Evolutionary conservation across 1,140 invertebrate genomes (phyloP), one percentile per base, ranked within the genome.

Genomic region (Drosophila navojoa): DNA sequence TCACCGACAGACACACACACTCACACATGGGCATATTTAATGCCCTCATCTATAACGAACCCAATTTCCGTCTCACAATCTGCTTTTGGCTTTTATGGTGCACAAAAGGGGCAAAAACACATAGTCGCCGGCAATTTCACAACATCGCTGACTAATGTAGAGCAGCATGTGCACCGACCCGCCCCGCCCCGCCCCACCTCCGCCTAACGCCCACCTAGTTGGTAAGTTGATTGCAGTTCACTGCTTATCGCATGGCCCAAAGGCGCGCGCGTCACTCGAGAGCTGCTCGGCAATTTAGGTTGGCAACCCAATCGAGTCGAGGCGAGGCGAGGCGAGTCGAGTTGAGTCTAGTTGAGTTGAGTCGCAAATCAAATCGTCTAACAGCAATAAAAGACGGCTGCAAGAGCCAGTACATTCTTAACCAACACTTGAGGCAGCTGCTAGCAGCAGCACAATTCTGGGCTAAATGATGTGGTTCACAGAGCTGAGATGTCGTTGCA

Each of bases 381-480:
- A 22, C 16, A 11, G 35, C 27, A 38, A 22, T 15, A 6, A 58
- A 47, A 62, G 50, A 22, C 19, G 42, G 63, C 13, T 32, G 49
- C 32, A 16, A 45, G 35, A 44, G 54, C 50, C 64, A 62, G 66
- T 70, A 42, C 49, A 40, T 79, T 68, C 78, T 86, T 86, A 79
- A 79, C 82, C 82, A 86, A 87, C 76, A 79, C 79, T 79, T 67
- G 60, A 76, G 59, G 38, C 45, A 42, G 42, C 38, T 61, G 64
- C 32, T 40, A 57, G 40, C 15, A 59, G 32, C 44, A 44, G 27
- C 2, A 44, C 42, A 63, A 49, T 29, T 63, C 32, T 53, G 38
- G 42, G 35, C 63, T 68, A 53, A 59, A 40, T 47, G 49, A 69
- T 52, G 52, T 32, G 16, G 42, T 4, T 27, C 15, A 6, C 57